Evolutionary conservation across 1,140 invertebrate genomes (phyloP), one percentile per base, ranked within the genome.

Genomic region (Lordiphosa stackelbergi): DNA sequence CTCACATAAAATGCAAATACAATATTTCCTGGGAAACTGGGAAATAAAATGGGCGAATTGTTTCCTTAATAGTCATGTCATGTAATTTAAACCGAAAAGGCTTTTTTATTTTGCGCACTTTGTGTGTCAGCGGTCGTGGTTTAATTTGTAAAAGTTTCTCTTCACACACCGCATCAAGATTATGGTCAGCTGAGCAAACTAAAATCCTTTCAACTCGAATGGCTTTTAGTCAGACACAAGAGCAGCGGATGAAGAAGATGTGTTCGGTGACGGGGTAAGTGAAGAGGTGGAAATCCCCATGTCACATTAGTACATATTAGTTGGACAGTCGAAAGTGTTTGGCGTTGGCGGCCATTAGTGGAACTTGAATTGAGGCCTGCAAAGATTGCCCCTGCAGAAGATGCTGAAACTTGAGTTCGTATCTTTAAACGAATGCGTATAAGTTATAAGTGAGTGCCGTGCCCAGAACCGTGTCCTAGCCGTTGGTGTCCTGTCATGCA

Each of bases 121-220:
- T 10, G 13, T 42, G 2, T 64, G 47, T 42, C 58, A 49, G n/a
- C 31, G 22, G 37, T 16, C 38, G 37, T 45, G 60, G 45, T 10
- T 65, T 59, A 66, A 66, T 66, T 45, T 28, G 41, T 55, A 34
- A 34, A 54, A 31, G 38, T 40, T 52, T 4, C 38, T 37, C 61
- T 3, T 19, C 19, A 64, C 42, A 61, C 36, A 48, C 47, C 12
- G 11, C 11, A 9, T 12, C 40, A 41, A 36, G 43, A 46, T 28
- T 28, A 59, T 58, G 71, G 66, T 59, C 71, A 75, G 72, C 52
- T 70, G 61, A 51, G 53, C 53, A 54, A 81, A 59, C 57, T 56
- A 55, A 79, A 79, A 74, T 79, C 75, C 74, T 79, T 79, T 79
- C 71, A 79, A 52, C 74, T 69, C 62, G 66, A 60, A 75, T 53